Conservation (phyloP, 2,888 invertebrate genomes). For the Synanthedon myopaeformis region DNA sequence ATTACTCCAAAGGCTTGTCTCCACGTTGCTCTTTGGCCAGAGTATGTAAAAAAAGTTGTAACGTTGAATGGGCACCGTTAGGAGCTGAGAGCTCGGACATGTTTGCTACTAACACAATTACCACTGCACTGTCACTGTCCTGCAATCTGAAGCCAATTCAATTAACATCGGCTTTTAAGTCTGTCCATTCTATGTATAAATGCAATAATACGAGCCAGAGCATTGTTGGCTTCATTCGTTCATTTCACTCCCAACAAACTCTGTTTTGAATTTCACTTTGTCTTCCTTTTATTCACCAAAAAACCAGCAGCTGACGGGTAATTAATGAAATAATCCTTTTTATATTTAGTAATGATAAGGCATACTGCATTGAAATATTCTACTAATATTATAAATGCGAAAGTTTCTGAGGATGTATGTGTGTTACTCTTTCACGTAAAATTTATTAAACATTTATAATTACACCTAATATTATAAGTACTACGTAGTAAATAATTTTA, state of each 20-base stretch:
- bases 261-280: neutral
- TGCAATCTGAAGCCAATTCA: constrained; percentile 64
- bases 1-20: neutral
- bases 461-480: too few species aligned
- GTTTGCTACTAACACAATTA: constrained; percentile 59
- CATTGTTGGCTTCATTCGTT: neutral
- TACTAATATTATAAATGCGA: too few species aligned
- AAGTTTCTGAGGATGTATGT: too few species aligned
- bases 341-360: too few species aligned
- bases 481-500: too few species aligned
- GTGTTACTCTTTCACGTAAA: too few species aligned
- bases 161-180: constrained; percentile 63
- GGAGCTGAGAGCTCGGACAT: constrained; percentile 32
- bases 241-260: neutral
- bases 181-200: constrained; percentile 7
- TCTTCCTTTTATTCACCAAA: too few species aligned
- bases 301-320: too few species aligned
- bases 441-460: too few species aligned
- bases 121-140: constrained; percentile 33
- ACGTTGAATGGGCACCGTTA: constrained; percentile 27
- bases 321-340: too few species aligned
- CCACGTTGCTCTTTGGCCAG: neutral
- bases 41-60: constrained; percentile 19
- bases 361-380: too few species aligned
- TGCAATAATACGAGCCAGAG: neutral